Evolutionary conservation across 2,113 vertebrate genomes (phyloP), one percentile per base, ranked within the genome.

Genomic region (Xiphophorus maculatus): DNA sequence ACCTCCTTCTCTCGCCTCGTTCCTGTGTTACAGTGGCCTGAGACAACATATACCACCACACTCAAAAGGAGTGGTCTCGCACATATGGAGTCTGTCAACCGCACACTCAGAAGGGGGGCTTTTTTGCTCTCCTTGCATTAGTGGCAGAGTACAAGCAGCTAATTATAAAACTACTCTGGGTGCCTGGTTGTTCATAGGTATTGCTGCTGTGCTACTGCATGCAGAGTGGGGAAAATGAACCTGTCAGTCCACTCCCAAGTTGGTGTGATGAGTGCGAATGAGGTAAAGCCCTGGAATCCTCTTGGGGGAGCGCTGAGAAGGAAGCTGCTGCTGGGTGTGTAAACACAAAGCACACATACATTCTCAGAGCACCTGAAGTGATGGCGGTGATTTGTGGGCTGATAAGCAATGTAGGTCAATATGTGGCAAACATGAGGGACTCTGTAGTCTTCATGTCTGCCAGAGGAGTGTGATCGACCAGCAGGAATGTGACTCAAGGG

Each of bases 101-200:
- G 74, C 73, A 80, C 58, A 58, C 75, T 87, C 78, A 81, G 37
- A 85, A 2, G 60, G 66, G 62, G 78, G 66, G 75, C 81, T 79
- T 60, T 37, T 58, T 66, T 70, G 71, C 78, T 85, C 80, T 75
- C 69, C 78, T 73, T 88, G 76, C 88, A 85, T 88, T 80, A 83
- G 79, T 81, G 79, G 76, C 81, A 90, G 69, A 77, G 90, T 89
- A 84, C 84, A 84, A 87, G 91, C 73, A 89, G 90, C 94, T 94
- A 94, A 94, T 95, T 95, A 92, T 91, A 92, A 93, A 93, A 83
- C 81, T 84, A 87, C 88, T 93, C 86, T 58, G 75, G 75, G 88
- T 90, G 79, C 72, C 83, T 76, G 80, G 75, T 89, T 85, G 84
- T 85, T 89, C 64, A 66, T 61, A 29, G 66, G 81, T 84, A 76